Percentiles rank a stretch among this genome's conserved stretches.
phyloP scores from a whole-genome alignment of 2,888 invertebrate genomes.

The Homarus gammarus region DNA sequence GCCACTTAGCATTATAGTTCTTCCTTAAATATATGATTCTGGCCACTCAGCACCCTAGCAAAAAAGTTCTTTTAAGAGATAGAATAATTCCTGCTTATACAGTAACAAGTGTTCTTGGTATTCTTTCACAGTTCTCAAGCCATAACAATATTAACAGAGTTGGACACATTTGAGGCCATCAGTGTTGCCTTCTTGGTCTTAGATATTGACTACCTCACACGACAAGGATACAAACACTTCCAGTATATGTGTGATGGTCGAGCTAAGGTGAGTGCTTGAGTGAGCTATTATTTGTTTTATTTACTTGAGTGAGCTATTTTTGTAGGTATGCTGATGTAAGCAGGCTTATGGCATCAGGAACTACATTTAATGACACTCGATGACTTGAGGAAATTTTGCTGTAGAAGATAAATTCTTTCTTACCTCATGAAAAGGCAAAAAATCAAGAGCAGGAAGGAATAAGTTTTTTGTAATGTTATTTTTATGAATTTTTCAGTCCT shows the following conservation, averaged over 20 bases:
- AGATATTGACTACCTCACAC: conserved; percentile 26
- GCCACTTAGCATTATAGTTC: too few relatives aligned
- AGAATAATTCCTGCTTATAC: neutral
- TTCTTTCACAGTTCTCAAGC: conserved; percentile 12
- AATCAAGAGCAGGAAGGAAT: too few relatives aligned
- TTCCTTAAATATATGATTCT: too few relatives aligned
- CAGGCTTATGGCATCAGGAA: too few relatives aligned
- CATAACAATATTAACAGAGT: neutral
- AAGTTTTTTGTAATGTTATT: too few relatives aligned
- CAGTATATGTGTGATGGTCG: conserved; percentile 48
- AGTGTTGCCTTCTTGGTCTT: conserved; percentile 53
- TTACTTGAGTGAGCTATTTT: neutral
- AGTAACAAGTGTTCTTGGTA: neutral
- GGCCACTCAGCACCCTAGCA: too few relatives aligned
- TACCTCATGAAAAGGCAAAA: too few relatives aligned
- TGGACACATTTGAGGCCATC: conserved; percentile 55
- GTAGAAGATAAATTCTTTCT: too few relatives aligned
- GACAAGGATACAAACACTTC: conserved; percentile 44
- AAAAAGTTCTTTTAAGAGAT: too few relatives aligned
- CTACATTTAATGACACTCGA: too few relatives aligned
- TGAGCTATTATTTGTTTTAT: neutral
- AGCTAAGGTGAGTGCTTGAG: conserved; percentile 13
- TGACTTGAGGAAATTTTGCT: too few relatives aligned
- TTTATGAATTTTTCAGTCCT: too few relatives aligned
- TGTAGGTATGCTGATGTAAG: neutral